Percentiles rank a stretch among this genome's conserved stretches.
Evolutionary conservation across 2,113 vertebrate genomes (phyloP).

Genomic region (Sorex araneus): DNA sequence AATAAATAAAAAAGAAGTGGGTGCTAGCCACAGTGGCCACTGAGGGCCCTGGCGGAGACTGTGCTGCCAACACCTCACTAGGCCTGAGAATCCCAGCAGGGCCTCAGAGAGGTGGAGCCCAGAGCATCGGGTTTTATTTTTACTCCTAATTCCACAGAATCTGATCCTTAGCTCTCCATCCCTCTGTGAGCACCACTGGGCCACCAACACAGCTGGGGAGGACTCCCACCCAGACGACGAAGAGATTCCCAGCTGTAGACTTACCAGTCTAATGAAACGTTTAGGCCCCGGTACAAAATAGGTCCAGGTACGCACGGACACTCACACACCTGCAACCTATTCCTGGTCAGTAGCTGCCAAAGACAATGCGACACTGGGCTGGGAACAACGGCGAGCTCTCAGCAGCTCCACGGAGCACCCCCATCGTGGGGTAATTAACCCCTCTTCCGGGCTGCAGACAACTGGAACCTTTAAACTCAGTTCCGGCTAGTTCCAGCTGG

Average conservation of each 20-base stretch:
- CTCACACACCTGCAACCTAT: not conserved
- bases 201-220: too few species aligned
- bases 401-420: not conserved
- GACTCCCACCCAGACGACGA: too few species aligned
- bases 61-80: too few species aligned
- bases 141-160: not conserved
- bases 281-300: not conserved
- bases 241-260: too few species aligned
- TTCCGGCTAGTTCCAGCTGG: not conserved
- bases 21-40: too few species aligned
- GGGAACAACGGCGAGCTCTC: conserved; percentile 17
- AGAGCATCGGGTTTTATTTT: not conserved
- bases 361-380: not conserved
- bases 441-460: not conserved
- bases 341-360: not conserved
- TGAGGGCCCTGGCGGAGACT: too few species aligned
- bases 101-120: not conserved
- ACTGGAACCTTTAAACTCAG: not conserved
- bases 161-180: too few species aligned
- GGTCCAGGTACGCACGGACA: not conserved
- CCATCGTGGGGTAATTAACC: not conserved
- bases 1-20: too few species aligned
- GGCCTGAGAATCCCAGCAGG: too few species aligned
- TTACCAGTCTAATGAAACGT: not conserved
- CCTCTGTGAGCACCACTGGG: too few species aligned